Evolutionary conservation across 2,113 vertebrate genomes (phyloP), one percentile per base, ranked within the genome.

Genomic region (Meleagris gallopavo): DNA sequence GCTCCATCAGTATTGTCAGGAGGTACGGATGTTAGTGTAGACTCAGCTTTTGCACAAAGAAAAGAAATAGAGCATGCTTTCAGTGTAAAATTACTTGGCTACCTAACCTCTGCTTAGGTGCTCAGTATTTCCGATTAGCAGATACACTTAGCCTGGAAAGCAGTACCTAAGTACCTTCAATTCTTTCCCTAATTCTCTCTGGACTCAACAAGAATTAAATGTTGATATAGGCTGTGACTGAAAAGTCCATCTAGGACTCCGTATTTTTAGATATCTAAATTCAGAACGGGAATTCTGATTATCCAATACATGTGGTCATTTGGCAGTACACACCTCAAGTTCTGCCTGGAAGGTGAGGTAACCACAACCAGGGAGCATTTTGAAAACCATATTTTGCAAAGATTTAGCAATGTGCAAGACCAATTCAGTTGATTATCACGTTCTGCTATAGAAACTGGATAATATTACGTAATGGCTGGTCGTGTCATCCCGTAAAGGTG

Each of bases 401-500:
- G n/a, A 9, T 13, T 69, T 79, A 2, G 0, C 65, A 66, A 54
- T 50, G 13, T 48, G 13, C 27, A 48, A 65, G 19, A 40, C 77
- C 19, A 46, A 5, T 89, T 77, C 76, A n/a, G 18, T 58, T 89
- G 71, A 85, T 74, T 86, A 19, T 24, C 70, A 21, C 8, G 65
- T 93, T 52, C 57, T 89, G 54, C 5, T 22, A 16, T 73, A 89
- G 61, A 45, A 93, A 41, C 65, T 90, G 43, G 43, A 57, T 64
- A 76, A 60, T 40, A 38, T 78, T 89, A 30, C 9, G 1, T 89
- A 66, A 66, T 38, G 22, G 20, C 29, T 18, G 54, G 76, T 89
- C 89, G 8, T 65, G 19, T 70, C n/a, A 69, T 87, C 67, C 69
- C 77, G 43, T 92, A 55, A 88, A 88, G 34, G 18, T 66, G 65